Evolutionary conservation across 2,888 invertebrate genomes (phyloP), one percentile per base, ranked within the genome.

Genomic region (Drosophila mayaguana): DNA sequence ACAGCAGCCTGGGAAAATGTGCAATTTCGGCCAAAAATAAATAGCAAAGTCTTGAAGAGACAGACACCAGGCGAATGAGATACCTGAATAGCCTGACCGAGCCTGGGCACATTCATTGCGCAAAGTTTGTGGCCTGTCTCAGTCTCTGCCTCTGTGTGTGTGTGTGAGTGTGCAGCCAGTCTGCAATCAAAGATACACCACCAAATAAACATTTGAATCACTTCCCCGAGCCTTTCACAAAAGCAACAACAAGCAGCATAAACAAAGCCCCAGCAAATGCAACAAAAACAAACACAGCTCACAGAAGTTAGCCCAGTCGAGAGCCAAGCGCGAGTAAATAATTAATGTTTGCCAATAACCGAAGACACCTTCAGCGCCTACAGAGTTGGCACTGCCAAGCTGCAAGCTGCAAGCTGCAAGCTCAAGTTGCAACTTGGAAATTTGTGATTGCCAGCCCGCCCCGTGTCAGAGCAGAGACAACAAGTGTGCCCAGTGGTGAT

Each of bases 341-440:
- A 91, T 90, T 87, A 91, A 90, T 88, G 91, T 90, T 90, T 81
- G 88, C 75, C 90, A 81, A 90, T 90, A 91, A 91, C 89, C 84
- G 85, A 90, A 88, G 91, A 90, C 90, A 89, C 83, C 85, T 90
- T 88, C 78, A 69, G 81, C 63, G 61, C 42, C 61, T 11, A 60
- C 46, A 66, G 20, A 32, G 32, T 56, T 67, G 63, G 11, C 62
- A 45, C 38, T 57, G 38, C 51, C 40, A 38, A 56, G 28, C 51
- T 56, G 53, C 40, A 43, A 51, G 20, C 51, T 56, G 53, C 40
- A 38, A 56, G 28, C 51, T 56, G 53, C 40, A 43, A 51, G 20
- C 51, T 56, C 48, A 48, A 67, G 54, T 62, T 60, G 59, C 32
- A 36, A 34, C 18, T 56, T 60, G 56, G 38, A 61, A 54, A 14